phyloP scores from a whole-genome alignment of 2,113 vertebrate species.

The Nothobranchius kuhntae region DNA sequence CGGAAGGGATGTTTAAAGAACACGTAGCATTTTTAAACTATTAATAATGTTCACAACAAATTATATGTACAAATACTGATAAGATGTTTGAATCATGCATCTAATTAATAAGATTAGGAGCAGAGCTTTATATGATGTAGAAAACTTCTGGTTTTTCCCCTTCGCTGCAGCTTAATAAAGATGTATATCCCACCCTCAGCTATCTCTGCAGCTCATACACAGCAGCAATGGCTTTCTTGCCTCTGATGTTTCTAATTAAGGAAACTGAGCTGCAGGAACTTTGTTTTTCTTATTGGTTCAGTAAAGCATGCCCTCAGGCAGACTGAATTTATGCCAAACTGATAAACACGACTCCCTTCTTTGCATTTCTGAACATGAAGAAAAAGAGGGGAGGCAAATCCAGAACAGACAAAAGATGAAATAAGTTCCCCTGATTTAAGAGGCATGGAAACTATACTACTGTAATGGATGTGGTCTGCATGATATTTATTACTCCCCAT shows the following conservation, averaged over 20 bases:
- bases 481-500: too few species aligned
- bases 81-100: neutral
- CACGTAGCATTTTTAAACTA: too few species aligned
- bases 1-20: conserved; percentile 2
- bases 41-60: neutral
- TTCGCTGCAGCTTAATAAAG: conserved; percentile 38
- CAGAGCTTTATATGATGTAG: conserved; percentile 5
- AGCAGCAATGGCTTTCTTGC: conserved; percentile 24
- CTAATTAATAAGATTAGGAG: conserved; percentile 19
- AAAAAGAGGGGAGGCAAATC: neutral
- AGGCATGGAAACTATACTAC: neutral
- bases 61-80: neutral
- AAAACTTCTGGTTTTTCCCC: conserved; percentile 4
- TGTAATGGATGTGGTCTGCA: neutral
- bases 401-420: neutral
- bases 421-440: neutral
- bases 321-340: conserved; percentile 34
- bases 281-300: conserved; percentile 57
- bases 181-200: conserved; percentile 9
- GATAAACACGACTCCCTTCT: neutral
- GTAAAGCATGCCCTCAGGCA: conserved; percentile 45
- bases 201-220: conserved; percentile 37
- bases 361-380: conserved; percentile 1
- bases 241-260: conserved; percentile 60
- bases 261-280: conserved; percentile 30